These are phyloP conservation scores for Solenopsis invicta DNA, from an alignment of 1,140 invertebrate genomes.

Conservation along the genomic window DNA sequence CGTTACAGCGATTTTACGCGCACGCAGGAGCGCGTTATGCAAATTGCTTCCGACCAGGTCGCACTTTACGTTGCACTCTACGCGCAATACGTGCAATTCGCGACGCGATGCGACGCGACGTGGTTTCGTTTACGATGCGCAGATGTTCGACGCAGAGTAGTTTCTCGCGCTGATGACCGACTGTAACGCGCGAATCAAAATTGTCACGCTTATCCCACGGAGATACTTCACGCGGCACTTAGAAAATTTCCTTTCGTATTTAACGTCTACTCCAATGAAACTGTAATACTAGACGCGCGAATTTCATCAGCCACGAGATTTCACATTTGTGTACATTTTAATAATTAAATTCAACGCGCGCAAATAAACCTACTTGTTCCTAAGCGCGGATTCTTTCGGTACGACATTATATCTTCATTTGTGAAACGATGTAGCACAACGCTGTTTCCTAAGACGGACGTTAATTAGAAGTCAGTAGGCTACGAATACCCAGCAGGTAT, in stretches of 20 bases:
- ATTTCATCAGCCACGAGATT: background rate
- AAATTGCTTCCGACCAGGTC: slow-evolving; percentile 39
- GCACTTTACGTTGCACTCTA: no score
- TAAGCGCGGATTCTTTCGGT: background rate
- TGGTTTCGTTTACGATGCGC: slow-evolving; percentile 19
- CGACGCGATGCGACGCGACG: background rate
- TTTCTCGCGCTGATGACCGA: slow-evolving; percentile 10
- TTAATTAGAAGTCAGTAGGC: slow-evolving; percentile 49
- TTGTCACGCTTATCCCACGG: slow-evolving; percentile 8
- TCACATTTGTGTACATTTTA: background rate
- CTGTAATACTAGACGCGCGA: background rate
- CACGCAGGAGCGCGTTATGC: slow-evolving; percentile 18
- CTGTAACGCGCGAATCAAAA: slow-evolving; percentile 21
- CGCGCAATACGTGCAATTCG: slow-evolving; percentile 1
- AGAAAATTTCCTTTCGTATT: background rate
- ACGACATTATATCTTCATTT: background rate
- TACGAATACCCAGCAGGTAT: slow-evolving; percentile 32
- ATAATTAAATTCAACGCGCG: background rate
- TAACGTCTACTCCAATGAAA: background rate
- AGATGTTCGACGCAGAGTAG: slow-evolving; percentile 1
- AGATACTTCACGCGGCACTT: slow-evolving; percentile 1
- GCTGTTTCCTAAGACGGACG: background rate
- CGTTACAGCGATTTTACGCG: slow-evolving; percentile 27
- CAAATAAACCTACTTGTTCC: slow-evolving; percentile 2
- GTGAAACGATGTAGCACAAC: slow-evolving; percentile 20